Evolutionary conservation across 2,797 vertebrate species (phyloP), one percentile per base, ranked within the genome.

Genomic region (Pipistrellus kuhlii): DNA sequence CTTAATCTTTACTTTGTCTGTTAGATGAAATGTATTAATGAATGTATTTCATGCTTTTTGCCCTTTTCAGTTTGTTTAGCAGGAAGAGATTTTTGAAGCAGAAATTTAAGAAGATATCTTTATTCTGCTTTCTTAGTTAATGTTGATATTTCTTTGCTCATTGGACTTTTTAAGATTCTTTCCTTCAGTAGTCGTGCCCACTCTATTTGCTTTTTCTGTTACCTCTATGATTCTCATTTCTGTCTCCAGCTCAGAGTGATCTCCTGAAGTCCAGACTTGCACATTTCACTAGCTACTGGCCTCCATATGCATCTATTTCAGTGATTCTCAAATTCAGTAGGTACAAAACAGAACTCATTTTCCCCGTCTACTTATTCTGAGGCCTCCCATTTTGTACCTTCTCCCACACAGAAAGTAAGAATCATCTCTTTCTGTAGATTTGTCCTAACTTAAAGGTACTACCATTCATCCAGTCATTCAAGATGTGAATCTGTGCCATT

Each of bases 91-190:
- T 87, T 92, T 87, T 57, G 38, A 90, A 90, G 35, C 66, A 69
- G n/a, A 80, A 64, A 77, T 55, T 90, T 88, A 93, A 85, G 59
- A 89, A 85, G 77, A 90, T 20, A 48, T 92, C 11, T 81, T 91
- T 66, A 75, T 71, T 91, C 10, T 95, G 18, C 46, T 59, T 88
- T 94, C 55, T 85, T 66, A 94, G 38, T 93, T 62, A 95, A 71
- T 81, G n/a, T 77, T 80, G 69, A 6, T 85, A 77, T 57, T 89
- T 35, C 32, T 88, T 91, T n/a, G 14, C n/a, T 85, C 48, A 55
- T 25, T 71, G 62, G 41, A 55, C 21, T 84, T 78, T 73, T 89
- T 35, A 72, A 76, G 41, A 66, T 90, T 90, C 64, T 82, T 88
- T 86, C 57, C 64, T 76, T 81, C 68, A 95, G 25, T 76, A 81